Conservation (phyloP, 2,113 vertebrate species). For the Conger conger region DNA sequence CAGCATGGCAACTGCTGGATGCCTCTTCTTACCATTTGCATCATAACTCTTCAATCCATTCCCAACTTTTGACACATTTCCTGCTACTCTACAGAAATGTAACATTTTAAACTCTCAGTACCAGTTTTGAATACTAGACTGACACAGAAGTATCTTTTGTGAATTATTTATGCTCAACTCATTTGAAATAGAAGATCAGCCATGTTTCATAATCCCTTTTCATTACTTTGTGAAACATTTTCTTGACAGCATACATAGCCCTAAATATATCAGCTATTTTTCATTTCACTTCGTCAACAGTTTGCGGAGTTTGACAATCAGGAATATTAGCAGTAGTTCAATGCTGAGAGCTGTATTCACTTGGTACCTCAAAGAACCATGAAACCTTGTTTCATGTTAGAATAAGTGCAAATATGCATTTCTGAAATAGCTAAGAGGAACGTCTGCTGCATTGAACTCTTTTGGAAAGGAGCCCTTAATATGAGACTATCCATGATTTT, state of each 20-base stretch:
- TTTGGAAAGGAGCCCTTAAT: neutral
- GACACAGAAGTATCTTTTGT: neutral
- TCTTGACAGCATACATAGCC: neutral
- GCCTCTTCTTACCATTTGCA: too few relatives aligned
- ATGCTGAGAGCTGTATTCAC: neutral
- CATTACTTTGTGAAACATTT: neutral
- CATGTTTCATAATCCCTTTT: neutral
- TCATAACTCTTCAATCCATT: too few relatives aligned
- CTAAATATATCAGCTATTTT: neutral
- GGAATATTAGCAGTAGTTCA: neutral
- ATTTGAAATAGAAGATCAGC: neutral
- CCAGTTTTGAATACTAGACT: neutral
- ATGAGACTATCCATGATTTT: neutral
- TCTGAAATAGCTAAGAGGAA: neutral
- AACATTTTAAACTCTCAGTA: neutral
- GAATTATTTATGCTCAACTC: neutral
- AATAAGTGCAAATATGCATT: neutral
- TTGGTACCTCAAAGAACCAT: neutral
- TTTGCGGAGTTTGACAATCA: neutral
- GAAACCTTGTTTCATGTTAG: neutral
- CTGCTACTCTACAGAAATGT: neutral
- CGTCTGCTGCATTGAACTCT: neutral
- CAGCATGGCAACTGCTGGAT: too few relatives aligned
- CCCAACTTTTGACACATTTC: too few relatives aligned
- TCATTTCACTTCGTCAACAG: neutral